Percentiles rank a stretch among this genome's conserved stretches.
phyloP scores from a whole-genome alignment of 2,113 vertebrate species.

The Trochalopteron elliotii region DNA sequence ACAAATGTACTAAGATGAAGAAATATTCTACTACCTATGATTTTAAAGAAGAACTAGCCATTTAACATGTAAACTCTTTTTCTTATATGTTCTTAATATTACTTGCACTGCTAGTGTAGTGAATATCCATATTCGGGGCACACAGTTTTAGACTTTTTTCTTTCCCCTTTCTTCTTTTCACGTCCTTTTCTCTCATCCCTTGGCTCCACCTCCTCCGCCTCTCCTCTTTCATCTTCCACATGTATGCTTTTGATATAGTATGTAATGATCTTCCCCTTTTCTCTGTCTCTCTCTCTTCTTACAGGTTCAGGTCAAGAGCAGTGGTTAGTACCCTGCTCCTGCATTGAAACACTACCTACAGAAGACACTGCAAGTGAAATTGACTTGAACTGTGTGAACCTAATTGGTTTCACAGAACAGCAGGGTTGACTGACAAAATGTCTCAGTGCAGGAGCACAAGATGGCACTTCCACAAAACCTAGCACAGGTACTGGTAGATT shows the following conservation, averaged over 20 bases:
- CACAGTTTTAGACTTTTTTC: not conserved
- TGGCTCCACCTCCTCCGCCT: constrained; percentile 26
- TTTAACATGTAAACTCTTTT: not conserved
- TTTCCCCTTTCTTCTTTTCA: constrained; percentile 36
- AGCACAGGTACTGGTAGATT: constrained; percentile 5
- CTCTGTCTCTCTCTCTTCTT: not conserved
- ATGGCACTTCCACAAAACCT: constrained; percentile 35
- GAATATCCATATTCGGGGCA: not conserved
- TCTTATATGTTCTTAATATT: not conserved
- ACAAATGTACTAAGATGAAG: not conserved
- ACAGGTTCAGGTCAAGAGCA: constrained; percentile 33
- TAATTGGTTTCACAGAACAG: constrained; percentile 57
- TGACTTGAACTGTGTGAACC: constrained; percentile 18
- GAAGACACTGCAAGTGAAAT: constrained; percentile 19
- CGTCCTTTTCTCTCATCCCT: constrained; percentile 19
- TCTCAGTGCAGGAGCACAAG: constrained; percentile 33
- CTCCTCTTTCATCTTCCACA: constrained; percentile 12
- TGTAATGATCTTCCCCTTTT: constrained; percentile 10
- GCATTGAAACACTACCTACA: constrained; percentile 30
- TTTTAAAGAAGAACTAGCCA: not conserved
- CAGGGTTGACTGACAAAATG: constrained; percentile 31
- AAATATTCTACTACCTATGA: not conserved
- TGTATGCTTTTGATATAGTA: constrained; percentile 9
- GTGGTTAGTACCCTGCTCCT: constrained; percentile 15
- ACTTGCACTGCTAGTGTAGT: not conserved